Base-by-base conservation (phyloP, 2,797 vertebrate genomes). In the Myotis pilosus region DNA sequence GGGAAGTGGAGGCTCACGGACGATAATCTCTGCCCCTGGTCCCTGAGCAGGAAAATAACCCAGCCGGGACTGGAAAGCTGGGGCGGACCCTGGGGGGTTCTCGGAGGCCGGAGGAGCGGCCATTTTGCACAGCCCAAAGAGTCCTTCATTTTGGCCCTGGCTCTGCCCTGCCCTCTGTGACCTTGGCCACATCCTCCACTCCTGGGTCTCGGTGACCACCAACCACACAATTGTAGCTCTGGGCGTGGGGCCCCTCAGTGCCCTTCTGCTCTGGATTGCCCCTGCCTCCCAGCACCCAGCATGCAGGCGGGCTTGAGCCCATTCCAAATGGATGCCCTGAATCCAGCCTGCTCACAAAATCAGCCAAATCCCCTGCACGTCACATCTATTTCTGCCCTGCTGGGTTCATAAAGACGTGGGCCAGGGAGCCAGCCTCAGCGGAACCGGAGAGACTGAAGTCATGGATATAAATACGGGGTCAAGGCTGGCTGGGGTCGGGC, bases 351-450 rank as follows among this genome's bases (percentile, higher is more conserved):
- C 88, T 92, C 75, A 41, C 69, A 78, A 57, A 90, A 86, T 84
- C 96, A 84, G 93, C 92, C 95, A 95, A 96, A 49, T 69, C 80
- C 79, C 80, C 86, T 84, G 60, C 66, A 38, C 12, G 57, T 96
- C 90, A 96, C 83, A 16, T 96, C 95, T 97, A 97, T 97, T 97
- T 97, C 96, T 97, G 93, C 95, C 79, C 78, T 64, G 57, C 94
- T 89, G 74, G 86, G 86, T 96, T 93, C 95, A 96, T 94, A 97
- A 96, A 94, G 96, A 95, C 8, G 6, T 74, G 87, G 93, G 80
- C 92, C 92, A 87, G 87, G 89, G 94, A 97, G 76, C 76, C 60
- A 62, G 49, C 87, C 87, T 92, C n/a, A 76, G 80, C 53, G 30
- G 86, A 60, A 91, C 62, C 55, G 83, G 93, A 89, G 93, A 96